Evolutionary conservation across 2,888 invertebrate species (phyloP).

Genomic region (Teleiodes luculella): DNA sequence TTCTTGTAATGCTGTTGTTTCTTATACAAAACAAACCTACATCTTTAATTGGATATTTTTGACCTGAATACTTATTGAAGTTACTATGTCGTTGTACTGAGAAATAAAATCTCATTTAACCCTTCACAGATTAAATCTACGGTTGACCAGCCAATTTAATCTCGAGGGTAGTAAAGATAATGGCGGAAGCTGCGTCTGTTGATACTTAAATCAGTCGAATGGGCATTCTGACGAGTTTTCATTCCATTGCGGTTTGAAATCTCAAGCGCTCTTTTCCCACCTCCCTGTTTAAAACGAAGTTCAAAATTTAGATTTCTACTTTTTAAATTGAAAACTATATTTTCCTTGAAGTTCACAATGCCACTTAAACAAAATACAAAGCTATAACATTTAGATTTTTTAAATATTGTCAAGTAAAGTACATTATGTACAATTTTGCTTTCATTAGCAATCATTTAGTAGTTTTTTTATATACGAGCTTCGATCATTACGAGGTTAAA

Average conservation of each 20-base stretch:
- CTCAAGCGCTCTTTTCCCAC: background rate
- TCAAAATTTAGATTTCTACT: too few species aligned
- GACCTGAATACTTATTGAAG: too few species aligned
- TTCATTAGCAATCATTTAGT: background rate
- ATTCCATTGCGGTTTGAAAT: background rate
- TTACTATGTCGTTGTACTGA: background rate
- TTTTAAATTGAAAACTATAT: too few species aligned
- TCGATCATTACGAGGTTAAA: too few species aligned
- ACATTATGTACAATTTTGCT: background rate
- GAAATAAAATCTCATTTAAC: slow-evolving; percentile 1
- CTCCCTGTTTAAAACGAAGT: too few species aligned
- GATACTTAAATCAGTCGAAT: background rate
- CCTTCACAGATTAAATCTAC: background rate
- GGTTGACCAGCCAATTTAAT: background rate
- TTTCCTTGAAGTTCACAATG: too few species aligned
- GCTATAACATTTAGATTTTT: too few species aligned
- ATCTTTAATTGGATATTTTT: too few species aligned
- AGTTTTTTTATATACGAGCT: background rate
- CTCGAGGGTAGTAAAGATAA: background rate
- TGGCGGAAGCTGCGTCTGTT: background rate
- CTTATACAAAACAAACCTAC: too few species aligned
- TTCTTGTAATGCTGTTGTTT: too few species aligned
- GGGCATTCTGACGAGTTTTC: background rate
- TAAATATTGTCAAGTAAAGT: too few species aligned
- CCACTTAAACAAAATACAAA: too few species aligned